These are phyloP conservation scores for Palloptera scutellata DNA, from an alignment of 2,888 invertebrate species.

Conservation along the genomic window DNA sequence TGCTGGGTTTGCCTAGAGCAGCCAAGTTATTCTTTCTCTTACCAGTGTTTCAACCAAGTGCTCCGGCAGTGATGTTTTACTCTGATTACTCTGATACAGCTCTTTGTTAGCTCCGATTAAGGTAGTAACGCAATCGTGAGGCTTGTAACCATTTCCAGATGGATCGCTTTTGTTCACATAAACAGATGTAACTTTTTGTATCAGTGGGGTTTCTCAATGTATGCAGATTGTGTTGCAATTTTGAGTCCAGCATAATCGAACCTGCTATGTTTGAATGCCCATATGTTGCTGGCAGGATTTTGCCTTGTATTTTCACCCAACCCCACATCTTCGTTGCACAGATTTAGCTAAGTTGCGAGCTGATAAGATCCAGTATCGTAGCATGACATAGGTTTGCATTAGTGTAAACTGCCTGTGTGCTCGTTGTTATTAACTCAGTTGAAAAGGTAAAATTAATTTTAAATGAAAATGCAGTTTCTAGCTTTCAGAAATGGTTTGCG, in stretches of 20 bases:
- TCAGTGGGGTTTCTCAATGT: slow-evolving; percentile 1
- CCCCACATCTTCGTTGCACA: slow-evolving; percentile 15
- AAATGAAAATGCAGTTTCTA: no score
- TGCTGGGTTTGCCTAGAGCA: no score
- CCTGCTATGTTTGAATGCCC: slow-evolving; percentile 35
- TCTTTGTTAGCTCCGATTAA: no score
- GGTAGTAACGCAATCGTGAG: no score
- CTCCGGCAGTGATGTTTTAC: no score
- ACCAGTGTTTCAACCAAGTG: no score
- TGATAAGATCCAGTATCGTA: slow-evolving; percentile 29
- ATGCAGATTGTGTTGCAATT: slow-evolving; percentile 28
- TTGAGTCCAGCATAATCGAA: slow-evolving; percentile 40
- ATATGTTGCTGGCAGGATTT: slow-evolving; percentile 26
- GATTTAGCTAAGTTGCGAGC: slow-evolving; percentile 21
- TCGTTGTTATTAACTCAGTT: no score
- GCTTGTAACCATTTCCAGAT: slow-evolving; percentile 32
- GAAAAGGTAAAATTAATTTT: no score
- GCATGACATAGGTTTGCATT: slow-evolving; percentile 25
- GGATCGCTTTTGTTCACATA: slow-evolving; percentile 29
- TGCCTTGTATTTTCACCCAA: slow-evolving; percentile 26
- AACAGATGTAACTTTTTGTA: slow-evolving; percentile 33
- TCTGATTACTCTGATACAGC: no score
- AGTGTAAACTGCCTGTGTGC: no score
- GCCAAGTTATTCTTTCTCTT: no score
- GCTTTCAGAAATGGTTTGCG: no score